Evolutionary conservation across 2,113 vertebrate species (phyloP).

Genomic region (Centropristis striata): DNA sequence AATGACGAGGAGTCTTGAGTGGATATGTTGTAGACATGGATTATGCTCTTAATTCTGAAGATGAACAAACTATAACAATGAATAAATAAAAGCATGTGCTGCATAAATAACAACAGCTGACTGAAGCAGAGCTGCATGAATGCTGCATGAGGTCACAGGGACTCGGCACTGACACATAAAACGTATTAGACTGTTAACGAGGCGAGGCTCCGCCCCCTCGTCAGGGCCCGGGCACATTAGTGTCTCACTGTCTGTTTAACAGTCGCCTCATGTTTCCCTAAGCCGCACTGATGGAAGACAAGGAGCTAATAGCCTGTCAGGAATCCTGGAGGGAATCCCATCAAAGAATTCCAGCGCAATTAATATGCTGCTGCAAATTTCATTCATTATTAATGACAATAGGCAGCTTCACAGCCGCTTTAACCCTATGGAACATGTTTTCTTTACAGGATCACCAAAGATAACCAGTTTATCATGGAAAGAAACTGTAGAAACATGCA

Average conservation of each 20-base stretch:
- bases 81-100: not conserved
- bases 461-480: not conserved
- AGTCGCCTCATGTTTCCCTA: constrained; percentile 11
- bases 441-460: too few species aligned
- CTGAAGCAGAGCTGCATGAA: not conserved
- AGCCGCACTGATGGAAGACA: constrained; percentile 5
- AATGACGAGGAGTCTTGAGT: constrained; percentile 1
- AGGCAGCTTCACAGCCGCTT: not conserved
- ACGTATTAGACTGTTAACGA: not conserved
- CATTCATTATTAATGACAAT: constrained; percentile 5
- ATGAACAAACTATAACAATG: not conserved
- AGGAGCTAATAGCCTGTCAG: constrained; percentile 12
- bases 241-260: not conserved
- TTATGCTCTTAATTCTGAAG: not conserved
- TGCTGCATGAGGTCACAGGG: not conserved
- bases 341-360: not conserved
- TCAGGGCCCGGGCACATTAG: not conserved
- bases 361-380: constrained; percentile 2
- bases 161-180: not conserved
- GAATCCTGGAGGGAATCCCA: constrained; percentile 11
- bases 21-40: not conserved
- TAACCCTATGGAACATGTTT: too few species aligned
- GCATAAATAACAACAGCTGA: not conserved
- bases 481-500: too few species aligned
- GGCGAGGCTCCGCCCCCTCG: not conserved